Conservation (phyloP, 2,113 vertebrate genomes). For the Xiphorhynchus elegans region DNA sequence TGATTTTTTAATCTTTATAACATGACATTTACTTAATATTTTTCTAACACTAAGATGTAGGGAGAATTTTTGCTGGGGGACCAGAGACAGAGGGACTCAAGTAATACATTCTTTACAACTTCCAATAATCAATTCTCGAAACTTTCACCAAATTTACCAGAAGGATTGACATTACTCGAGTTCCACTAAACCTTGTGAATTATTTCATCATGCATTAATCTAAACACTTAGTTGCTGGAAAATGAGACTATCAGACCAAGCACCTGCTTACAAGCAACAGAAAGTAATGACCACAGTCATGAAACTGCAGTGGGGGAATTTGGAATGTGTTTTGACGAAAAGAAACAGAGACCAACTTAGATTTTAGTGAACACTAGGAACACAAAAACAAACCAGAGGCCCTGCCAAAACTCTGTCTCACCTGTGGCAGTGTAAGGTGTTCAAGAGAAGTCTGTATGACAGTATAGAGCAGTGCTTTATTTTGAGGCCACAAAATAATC, state of each 20-base stretch:
- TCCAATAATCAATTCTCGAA: neutral
- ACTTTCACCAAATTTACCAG: neutral
- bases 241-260: neutral
- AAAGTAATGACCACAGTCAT: neutral
- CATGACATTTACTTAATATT: neutral
- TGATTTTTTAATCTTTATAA: neutral
- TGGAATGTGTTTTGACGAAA: neutral
- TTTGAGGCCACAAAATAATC: neutral
- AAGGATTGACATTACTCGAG: neutral
- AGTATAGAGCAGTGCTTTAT: neutral
- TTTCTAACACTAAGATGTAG: neutral
- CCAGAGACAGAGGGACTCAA: fast-evolving
- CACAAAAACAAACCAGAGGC: neutral
- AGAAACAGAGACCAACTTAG: neutral
- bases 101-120: neutral
- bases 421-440: neutral
- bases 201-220: neutral
- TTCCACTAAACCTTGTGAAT: neutral
- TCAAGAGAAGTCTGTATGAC: neutral
- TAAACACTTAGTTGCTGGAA: neutral
- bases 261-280: neutral
- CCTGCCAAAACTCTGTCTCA: neutral
- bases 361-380: neutral
- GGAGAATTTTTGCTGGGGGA: fast-evolving
- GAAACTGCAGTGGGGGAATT: neutral